phyloP scores from a whole-genome alignment of 2,113 vertebrate species.

The Lathamus discolor region DNA sequence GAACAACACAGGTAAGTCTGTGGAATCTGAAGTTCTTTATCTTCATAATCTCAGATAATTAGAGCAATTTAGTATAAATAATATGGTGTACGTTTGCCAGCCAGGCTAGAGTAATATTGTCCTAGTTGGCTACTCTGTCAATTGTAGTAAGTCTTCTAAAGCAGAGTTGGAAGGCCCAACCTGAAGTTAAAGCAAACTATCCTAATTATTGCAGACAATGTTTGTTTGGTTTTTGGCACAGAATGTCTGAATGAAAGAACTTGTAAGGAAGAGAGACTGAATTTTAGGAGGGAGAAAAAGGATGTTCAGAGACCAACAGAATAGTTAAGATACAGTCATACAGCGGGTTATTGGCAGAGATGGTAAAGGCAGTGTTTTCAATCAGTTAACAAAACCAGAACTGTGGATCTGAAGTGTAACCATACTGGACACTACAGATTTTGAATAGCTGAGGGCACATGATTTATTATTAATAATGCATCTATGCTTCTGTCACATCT shows the following conservation, averaged over 20 bases:
- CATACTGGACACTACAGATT: neutral
- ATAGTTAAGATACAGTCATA: neutral
- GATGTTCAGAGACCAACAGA: neutral
- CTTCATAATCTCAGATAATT: neutral
- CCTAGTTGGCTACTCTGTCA: neutral
- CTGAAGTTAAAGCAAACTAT: neutral
- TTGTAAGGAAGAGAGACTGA: neutral
- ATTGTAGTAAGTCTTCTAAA: neutral
- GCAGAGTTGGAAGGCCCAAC: neutral
- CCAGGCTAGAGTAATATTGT: neutral
- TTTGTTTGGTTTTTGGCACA: neutral
- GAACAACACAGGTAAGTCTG: slow-evolving; percentile 82
- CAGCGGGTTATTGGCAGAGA: neutral
- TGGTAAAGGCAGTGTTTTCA: neutral
- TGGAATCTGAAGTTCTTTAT: neutral
- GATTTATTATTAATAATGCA: neutral
- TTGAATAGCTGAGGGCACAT: neutral
- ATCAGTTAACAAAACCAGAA: neutral
- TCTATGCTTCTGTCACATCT: neutral
- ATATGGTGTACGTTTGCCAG: neutral
- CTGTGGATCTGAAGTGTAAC: neutral
- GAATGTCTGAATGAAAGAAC: neutral
- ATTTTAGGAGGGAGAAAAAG: neutral
- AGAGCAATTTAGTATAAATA: neutral
- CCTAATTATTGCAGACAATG: neutral